Evolutionary conservation across 2,797 vertebrate genomes (phyloP).

Genomic region (Lacerta bilineata): DNA sequence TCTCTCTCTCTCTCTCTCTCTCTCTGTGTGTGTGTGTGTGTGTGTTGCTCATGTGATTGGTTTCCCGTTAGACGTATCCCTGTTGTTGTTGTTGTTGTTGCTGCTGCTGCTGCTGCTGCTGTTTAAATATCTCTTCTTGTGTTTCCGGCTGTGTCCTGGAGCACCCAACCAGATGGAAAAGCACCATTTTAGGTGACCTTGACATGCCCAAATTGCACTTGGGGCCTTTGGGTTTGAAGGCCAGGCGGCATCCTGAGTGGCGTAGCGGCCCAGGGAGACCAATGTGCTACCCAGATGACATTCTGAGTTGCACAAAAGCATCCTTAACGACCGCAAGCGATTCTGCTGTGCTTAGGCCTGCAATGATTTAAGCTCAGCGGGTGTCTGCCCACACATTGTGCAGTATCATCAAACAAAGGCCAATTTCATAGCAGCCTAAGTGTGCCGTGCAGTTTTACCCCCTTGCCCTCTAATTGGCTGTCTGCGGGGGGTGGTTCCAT

Average conservation of each 20-base stretch:
- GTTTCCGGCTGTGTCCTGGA: background rate
- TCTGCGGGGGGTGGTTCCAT: slow-evolving; percentile 48
- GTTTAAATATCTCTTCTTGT: background rate
- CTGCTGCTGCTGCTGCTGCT: no score
- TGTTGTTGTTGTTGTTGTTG: no score
- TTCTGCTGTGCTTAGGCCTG: slow-evolving; percentile 6
- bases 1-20: no score
- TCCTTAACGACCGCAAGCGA: background rate
- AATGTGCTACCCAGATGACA: background rate
- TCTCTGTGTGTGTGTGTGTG: background rate
- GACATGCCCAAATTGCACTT: background rate
- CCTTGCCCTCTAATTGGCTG: slow-evolving; percentile 53
- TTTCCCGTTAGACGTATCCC: background rate
- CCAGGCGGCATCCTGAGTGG: fast-evolving
- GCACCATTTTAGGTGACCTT: slow-evolving; percentile 15
- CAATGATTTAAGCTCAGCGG: slow-evolving; percentile 37
- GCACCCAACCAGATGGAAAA: background rate
- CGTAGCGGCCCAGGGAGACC: background rate
- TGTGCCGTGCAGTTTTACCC: slow-evolving; percentile 41
- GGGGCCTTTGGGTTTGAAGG: background rate
- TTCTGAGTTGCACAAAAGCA: background rate
- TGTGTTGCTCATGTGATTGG: no score
- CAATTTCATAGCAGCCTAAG: slow-evolving; percentile 54
- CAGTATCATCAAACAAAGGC: slow-evolving; percentile 53
- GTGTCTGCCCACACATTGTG: slow-evolving; percentile 18